Evolutionary conservation across 2,113 vertebrate species (phyloP).

Genomic region (Plestiodon gilberti): DNA sequence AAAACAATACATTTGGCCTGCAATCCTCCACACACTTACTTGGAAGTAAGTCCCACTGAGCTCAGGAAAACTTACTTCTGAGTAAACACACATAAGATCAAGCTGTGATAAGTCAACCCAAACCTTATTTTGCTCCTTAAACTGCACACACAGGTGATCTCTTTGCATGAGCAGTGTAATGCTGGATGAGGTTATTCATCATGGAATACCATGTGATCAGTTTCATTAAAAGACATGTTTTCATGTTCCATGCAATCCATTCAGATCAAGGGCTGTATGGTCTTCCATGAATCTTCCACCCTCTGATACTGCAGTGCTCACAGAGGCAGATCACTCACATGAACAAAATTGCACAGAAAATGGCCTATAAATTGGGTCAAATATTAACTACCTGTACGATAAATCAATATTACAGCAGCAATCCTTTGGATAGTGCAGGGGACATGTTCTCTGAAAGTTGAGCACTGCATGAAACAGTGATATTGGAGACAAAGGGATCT

Average conservation of each 20-base stretch:
- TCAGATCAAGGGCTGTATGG: background rate
- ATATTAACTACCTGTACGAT: background rate
- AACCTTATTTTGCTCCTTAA: background rate
- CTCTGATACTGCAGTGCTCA: background rate
- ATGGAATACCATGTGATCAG: background rate
- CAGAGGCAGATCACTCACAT: background rate
- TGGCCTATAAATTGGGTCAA: background rate
- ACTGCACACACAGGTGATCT: background rate
- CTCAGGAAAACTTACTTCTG: background rate
- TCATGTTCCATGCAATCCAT: background rate
- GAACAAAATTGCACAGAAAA: background rate
- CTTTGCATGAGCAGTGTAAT: background rate
- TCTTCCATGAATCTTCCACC: background rate
- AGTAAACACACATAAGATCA: background rate
- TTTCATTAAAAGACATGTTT: background rate
- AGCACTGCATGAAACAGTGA: no score
- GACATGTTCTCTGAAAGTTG: no score
- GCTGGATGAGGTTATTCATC: background rate
- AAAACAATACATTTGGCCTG: background rate
- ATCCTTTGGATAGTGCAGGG: no score
- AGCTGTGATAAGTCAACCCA: background rate
- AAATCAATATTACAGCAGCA: background rate
- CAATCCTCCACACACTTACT: background rate
- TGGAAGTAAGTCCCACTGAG: background rate
- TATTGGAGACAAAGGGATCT: no score